Percentiles rank a stretch among this genome's conserved stretches.
phyloP scores from a whole-genome alignment of 1,140 invertebrate genomes.

The Aplysia californica region DNA sequence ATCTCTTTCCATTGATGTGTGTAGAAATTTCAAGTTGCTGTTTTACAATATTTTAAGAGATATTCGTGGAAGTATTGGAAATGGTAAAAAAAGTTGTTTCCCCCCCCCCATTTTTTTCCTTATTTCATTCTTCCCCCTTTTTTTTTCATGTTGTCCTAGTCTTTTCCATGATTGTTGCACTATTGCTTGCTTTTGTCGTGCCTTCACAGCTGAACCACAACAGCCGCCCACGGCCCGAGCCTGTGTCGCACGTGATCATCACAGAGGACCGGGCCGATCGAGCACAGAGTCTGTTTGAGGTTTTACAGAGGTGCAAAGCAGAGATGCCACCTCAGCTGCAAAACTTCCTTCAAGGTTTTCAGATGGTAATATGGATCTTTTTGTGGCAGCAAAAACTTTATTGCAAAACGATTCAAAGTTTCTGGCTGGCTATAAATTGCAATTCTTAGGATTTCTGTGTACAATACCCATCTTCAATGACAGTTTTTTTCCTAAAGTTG shows the following conservation, averaged over 20 bases:
- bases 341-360: not conserved
- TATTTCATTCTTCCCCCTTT: not conserved
- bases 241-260: slow-evolving; percentile 18
- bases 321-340: slow-evolving; percentile 1
- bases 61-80: not conserved
- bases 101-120: not conserved
- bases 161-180: not conserved
- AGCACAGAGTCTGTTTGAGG: slow-evolving; percentile 10
- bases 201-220: too few species aligned
- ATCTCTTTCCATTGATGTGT: too few species aligned
- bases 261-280: slow-evolving; percentile 1
- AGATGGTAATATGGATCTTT: not conserved
- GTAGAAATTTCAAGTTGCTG: too few species aligned
- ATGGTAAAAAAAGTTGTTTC: too few species aligned
- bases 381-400: not conserved
- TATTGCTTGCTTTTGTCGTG: not conserved
- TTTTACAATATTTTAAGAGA: not conserved
- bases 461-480: not conserved
- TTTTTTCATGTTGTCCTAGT: not conserved
- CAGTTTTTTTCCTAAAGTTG: not conserved
- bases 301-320: slow-evolving; percentile 17
- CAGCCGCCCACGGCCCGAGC: not conserved
- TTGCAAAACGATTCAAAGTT: not conserved
- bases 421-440: not conserved
- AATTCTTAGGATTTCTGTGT: not conserved